Evolutionary conservation across 2,888 invertebrate genomes (phyloP), one percentile per base, ranked within the genome.

Genomic region (Tineola bisselliella): DNA sequence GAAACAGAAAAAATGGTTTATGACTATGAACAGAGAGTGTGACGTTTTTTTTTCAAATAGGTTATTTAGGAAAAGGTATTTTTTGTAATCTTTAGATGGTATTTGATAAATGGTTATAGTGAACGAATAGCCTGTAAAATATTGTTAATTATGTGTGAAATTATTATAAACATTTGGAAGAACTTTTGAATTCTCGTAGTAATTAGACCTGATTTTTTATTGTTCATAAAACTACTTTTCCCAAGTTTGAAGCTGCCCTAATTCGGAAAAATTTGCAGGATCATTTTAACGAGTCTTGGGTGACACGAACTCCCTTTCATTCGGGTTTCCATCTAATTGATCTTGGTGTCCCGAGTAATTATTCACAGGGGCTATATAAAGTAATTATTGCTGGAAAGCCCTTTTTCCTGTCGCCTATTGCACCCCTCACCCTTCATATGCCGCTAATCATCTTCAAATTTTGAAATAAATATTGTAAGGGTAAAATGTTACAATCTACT

Each of bases 341-440:
- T 79, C 77, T 81, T 77, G 74, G 77, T 71, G 67, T 74, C 61
- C 60, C 58, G 79, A 52, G 82, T 84, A 86, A 86, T 84, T 86
- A 84, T 86, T 84, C 84, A 84, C 83, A 80, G 80, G 79, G 80
- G 82, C 79, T 81, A 81, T 77, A 81, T 81, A 81, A 81, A 81
- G 82, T 84, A 84, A 84, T 84, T 86, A 84, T 84, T 81, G 72
- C 76, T 67, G 79, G 79, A 81, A 77, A 84, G 81, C 84, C 84
- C 84, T 84, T 84, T 84, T 84, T 83, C 86, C 81, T 84, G 84
- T 82, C 81, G 75, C 74, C 70, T 59, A 44, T 56, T 56, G 38
- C 59, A 44, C 44, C 44, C 59, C 44, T 19, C 44, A 38, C 44
- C 58, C 17, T 48, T 48, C 48, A 48, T 25, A n/a, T 12, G 4